phyloP scores from a whole-genome alignment of 2,113 vertebrate genomes.

The Uria lomvia region DNA sequence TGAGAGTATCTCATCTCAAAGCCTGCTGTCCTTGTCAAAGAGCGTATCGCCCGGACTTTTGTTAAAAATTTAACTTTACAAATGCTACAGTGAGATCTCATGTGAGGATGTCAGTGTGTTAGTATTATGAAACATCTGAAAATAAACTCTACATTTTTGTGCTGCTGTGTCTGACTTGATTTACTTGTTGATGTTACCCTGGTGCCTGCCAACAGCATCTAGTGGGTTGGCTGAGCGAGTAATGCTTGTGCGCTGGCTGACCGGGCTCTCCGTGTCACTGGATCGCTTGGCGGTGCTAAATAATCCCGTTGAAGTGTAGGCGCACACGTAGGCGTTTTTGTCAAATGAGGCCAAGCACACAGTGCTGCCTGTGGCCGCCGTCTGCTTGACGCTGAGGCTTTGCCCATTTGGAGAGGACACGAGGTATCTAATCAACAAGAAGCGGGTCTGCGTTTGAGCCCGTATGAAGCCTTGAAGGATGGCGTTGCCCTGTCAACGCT shows the following conservation, averaged over 20 bases:
- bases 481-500: rapidly evolving
- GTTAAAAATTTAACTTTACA: neutral
- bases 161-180: neutral
- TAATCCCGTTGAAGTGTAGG: no score
- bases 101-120: neutral
- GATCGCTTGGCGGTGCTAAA: neutral
- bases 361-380: rapidly evolving
- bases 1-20: neutral
- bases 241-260: no score
- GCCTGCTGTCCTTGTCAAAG: neutral
- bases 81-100: neutral
- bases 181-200: neutral
- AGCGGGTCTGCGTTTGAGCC: rapidly evolving
- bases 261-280: neutral
- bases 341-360: no score
- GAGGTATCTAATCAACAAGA: no score
- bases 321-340: rapidly evolving
- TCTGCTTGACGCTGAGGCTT: neutral
- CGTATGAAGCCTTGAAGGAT: neutral
- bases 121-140: neutral
- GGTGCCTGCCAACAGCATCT: neutral
- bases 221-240: neutral
- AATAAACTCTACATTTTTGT: constrained; percentile 4
- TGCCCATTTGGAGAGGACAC: rapidly evolving
- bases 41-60: neutral